Conservation (phyloP, 1,140 invertebrate species). For the Anoplolepis gracilipes region DNA sequence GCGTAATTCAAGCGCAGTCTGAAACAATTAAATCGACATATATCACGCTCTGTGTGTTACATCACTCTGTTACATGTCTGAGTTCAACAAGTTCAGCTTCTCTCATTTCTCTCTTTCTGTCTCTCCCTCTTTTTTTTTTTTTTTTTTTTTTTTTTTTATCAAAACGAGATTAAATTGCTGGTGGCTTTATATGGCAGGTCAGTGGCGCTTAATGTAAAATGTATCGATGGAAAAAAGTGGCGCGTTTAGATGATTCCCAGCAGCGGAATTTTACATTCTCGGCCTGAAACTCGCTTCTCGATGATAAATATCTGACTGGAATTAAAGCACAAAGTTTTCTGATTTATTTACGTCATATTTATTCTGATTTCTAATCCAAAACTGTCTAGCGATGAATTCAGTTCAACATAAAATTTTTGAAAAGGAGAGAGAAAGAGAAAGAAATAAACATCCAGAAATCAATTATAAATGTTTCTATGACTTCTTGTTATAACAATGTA, state of each 20-base stretch:
- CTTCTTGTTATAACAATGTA: not conserved
- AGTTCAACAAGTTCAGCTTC: conserved; percentile 20
- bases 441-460: not conserved
- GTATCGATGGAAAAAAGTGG: conserved; percentile 11
- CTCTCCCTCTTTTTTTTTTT: not conserved
- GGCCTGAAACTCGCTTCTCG: not conserved
- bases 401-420: not conserved
- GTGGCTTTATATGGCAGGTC: not conserved
- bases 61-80: not conserved
- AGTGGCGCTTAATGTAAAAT: not conserved
- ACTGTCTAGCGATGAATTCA: not conserved
- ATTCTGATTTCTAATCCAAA: not conserved
- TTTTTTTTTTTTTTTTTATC: not conserved
- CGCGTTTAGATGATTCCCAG: not conserved
- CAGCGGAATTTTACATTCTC: not conserved
- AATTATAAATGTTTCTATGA: not conserved
- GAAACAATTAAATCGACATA: not conserved
- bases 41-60: conserved; percentile 2
- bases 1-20: conserved; percentile 4
- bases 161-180: conserved; percentile 5
- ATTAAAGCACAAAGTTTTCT: conserved; percentile 26
- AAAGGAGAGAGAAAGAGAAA: no score
- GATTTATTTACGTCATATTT: not conserved
- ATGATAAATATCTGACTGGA: conserved; percentile 23
- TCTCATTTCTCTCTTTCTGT: conserved; percentile 25